Conservation (phyloP, 2,888 invertebrate genomes). For the Eurytoma adleriae region DNA sequence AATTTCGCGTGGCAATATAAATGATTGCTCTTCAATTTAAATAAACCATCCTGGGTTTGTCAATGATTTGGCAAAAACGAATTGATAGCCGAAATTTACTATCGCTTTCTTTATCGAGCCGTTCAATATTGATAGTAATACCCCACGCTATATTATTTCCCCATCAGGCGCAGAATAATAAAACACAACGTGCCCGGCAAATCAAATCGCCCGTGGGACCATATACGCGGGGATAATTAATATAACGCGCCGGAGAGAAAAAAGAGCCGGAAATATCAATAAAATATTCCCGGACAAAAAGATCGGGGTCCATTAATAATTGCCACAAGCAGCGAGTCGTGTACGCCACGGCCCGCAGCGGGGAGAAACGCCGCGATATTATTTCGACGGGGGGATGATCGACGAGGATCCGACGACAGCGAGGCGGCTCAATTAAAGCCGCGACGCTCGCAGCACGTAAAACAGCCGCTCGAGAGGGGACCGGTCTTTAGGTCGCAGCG, state of each 20-base stretch:
- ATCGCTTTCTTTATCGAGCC: background rate
- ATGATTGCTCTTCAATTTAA: no score
- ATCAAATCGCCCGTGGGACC: background rate
- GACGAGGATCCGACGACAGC: slow-evolving; percentile 19
- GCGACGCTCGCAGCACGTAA: background rate
- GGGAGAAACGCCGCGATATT: background rate
- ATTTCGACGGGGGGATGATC: slow-evolving; percentile 32
- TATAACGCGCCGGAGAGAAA: background rate
- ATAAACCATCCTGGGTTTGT: no score
- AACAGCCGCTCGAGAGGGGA: background rate
- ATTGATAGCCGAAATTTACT: no score
- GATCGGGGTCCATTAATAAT: slow-evolving; percentile 11
- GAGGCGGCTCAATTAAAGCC: slow-evolving; percentile 24
- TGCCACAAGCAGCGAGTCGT: slow-evolving; percentile 7
- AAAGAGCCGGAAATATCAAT: background rate
- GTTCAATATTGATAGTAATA: slow-evolving; percentile 1
- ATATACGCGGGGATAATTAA: background rate
- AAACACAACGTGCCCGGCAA: background rate
- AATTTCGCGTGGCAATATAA: no score
- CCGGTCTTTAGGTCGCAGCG: no score
- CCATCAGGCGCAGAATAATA: background rate
- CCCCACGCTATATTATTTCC: background rate
- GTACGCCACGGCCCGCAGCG: background rate
- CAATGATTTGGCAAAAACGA: no score
- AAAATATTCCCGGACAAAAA: slow-evolving; percentile 6